Evolutionary conservation across 2,797 vertebrate genomes (phyloP).

Genomic region (Micropoecilia bifurca): DNA sequence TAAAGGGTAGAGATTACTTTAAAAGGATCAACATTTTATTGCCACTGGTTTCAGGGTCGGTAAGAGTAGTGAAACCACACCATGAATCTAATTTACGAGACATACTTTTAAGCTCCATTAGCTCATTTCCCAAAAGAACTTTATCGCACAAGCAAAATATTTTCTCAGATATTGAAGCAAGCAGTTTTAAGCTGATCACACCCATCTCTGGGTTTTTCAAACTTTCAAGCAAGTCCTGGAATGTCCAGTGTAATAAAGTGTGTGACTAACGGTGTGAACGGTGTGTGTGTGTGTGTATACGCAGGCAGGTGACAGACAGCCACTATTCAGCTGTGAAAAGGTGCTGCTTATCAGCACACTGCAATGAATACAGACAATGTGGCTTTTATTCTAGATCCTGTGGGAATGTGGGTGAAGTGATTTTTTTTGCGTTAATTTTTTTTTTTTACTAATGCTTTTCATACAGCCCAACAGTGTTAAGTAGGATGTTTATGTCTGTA

Average conservation of each 20-base stretch:
- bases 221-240: constrained; percentile 9
- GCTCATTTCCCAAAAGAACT: constrained; percentile 48
- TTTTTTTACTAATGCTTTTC: not conserved
- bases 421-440: not conserved
- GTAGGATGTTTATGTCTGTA: constrained; percentile 15
- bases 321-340: constrained; percentile 66
- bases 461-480: constrained; percentile 7
- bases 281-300: constrained; percentile 1
- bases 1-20: constrained; percentile 5
- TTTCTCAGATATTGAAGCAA: constrained; percentile 28
- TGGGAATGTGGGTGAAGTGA: constrained; percentile 2
- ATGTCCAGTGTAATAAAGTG: constrained; percentile 10
- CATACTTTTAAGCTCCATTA: constrained; percentile 27
- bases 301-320: constrained; percentile 32
- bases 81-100: constrained; percentile 8
- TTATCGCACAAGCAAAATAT: constrained; percentile 30
- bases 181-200: constrained; percentile 13
- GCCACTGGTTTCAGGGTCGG: constrained; percentile 6
- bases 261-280: constrained; percentile 12
- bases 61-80: not conserved
- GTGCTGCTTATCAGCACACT: constrained; percentile 63
- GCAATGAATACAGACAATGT: constrained; percentile 73
- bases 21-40: constrained; percentile 10
- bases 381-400: constrained; percentile 49
- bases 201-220: constrained; percentile 33